These are phyloP conservation scores for Lithophane semibrunnea DNA, from an alignment of 2,888 invertebrate species.

Conservation along the genomic window DNA sequence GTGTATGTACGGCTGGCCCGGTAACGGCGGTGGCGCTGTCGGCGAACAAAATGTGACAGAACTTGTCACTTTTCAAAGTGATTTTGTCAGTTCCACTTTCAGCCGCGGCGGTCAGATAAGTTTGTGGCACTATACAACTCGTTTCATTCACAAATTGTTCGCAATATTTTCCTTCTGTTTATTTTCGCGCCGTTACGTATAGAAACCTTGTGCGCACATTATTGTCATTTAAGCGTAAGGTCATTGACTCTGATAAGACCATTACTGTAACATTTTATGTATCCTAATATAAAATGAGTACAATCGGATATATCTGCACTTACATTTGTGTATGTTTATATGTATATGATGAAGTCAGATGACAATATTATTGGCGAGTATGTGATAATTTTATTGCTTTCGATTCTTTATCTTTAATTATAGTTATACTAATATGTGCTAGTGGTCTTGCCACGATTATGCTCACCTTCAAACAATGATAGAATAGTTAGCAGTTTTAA, in stretches of 20 bases:
- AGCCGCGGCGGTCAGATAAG: background rate
- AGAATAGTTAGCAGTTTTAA: background rate
- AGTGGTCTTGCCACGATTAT: background rate
- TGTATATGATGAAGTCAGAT: constrained; percentile 16
- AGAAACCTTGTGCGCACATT: constrained; percentile 48
- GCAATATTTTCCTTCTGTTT: constrained; percentile 30
- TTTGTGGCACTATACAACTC: background rate
- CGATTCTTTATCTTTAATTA: constrained; percentile 17
- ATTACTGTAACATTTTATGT: constrained; percentile 50
- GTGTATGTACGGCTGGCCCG: background rate
- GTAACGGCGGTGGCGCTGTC: background rate
- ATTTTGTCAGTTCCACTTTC: background rate
- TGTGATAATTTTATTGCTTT: constrained; percentile 48
- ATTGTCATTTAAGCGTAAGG: constrained; percentile 59
- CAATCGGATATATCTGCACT: constrained; percentile 29
- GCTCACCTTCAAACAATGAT: constrained; percentile 30
- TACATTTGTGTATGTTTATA: constrained; percentile 10
- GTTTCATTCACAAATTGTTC: constrained; percentile 23
- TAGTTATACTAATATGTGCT: constrained; percentile 19
- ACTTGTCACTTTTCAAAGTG: background rate
- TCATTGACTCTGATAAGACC: constrained; percentile 61
- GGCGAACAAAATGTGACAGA: background rate
- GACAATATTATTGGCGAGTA: constrained; percentile 37
- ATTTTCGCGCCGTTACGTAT: constrained; percentile 36
- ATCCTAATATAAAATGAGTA: constrained; percentile 50